Percentiles rank a stretch among this genome's conserved stretches.
Evolutionary conservation across 1,140 invertebrate genomes (phyloP).

Genomic region (Carcinoscorpius rotundicauda): DNA sequence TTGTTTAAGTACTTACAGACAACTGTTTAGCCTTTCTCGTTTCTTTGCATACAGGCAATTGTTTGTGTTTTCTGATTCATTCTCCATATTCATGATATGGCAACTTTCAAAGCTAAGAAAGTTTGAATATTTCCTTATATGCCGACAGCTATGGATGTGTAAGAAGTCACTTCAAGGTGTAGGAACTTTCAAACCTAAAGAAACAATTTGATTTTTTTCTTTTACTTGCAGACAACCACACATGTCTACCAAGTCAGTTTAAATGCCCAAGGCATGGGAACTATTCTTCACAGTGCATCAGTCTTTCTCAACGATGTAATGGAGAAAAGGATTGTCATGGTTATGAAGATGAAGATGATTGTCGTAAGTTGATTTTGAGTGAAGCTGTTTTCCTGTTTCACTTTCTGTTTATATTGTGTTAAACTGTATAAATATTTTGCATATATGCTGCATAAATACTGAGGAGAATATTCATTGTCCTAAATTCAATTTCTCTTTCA

Average conservation of each 20-base stretch:
- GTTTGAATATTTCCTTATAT: too few relatives aligned
- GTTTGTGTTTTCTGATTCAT: too few relatives aligned
- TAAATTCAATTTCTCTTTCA: not conserved
- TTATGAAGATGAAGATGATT: conserved; percentile 55
- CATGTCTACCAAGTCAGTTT: conserved; percentile 40
- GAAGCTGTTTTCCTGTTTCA: not conserved
- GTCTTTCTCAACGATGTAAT: conserved; percentile 43
- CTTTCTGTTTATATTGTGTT: too few relatives aligned
- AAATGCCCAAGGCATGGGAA: conserved; percentile 36
- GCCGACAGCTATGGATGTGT: too few relatives aligned
- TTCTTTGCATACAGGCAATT: too few relatives aligned
- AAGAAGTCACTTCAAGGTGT: too few relatives aligned
- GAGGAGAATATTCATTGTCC: too few relatives aligned
- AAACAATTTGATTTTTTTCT: not conserved
- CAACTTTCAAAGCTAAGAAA: too few relatives aligned
- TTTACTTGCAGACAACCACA: conserved; percentile 29
- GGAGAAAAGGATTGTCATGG: conserved; percentile 52
- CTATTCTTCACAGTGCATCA: conserved; percentile 38
- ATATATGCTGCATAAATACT: not conserved
- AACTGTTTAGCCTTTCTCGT: too few relatives aligned
- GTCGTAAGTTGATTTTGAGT: conserved; percentile 39
- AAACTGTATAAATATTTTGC: not conserved
- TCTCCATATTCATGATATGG: too few relatives aligned
- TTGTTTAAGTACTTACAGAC: too few relatives aligned
- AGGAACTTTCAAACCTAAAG: too few relatives aligned